Evolutionary conservation across 2,113 vertebrate species (phyloP).

Genomic region (Entomyzon cyanotis): DNA sequence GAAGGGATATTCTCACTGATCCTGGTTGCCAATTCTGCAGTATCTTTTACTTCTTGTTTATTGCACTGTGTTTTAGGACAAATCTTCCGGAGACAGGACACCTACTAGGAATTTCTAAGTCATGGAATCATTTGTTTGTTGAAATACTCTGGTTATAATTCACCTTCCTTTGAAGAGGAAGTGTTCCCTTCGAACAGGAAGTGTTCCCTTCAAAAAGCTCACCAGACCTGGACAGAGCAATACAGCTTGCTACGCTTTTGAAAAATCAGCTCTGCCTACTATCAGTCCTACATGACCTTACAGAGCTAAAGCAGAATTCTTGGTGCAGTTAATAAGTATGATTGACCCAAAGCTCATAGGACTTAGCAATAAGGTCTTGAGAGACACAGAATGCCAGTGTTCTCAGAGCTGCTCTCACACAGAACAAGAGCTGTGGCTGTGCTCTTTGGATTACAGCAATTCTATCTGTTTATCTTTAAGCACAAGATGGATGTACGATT

Average conservation of each 20-base stretch:
- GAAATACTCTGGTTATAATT: not conserved
- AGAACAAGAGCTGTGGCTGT: not conserved
- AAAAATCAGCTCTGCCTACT: not conserved
- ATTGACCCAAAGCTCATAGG: not conserved
- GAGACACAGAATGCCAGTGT: not conserved
- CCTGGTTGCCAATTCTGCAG: not conserved
- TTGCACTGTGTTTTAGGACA: not conserved
- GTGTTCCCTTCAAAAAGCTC: not conserved
- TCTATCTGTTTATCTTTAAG: conserved; percentile 52
- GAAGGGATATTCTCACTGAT: not conserved
- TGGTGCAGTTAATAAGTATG: not conserved
- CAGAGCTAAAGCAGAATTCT: not conserved
- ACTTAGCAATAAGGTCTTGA: conserved; percentile 9
- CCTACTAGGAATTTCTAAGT: not conserved
- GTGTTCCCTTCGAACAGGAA: not conserved
- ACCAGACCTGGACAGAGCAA: not conserved
- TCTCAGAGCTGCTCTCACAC: not conserved
- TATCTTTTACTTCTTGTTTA: not conserved
- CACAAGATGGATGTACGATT: conserved; percentile 29
- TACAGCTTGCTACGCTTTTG: not conserved
- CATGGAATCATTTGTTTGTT: not conserved
- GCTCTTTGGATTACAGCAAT: conserved; percentile 10
- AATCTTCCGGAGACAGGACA: not conserved
- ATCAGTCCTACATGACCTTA: not conserved
- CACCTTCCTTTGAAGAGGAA: not conserved